Evolutionary conservation across 2,797 vertebrate genomes (phyloP).

Genomic region (Siniperca obscura): DNA sequence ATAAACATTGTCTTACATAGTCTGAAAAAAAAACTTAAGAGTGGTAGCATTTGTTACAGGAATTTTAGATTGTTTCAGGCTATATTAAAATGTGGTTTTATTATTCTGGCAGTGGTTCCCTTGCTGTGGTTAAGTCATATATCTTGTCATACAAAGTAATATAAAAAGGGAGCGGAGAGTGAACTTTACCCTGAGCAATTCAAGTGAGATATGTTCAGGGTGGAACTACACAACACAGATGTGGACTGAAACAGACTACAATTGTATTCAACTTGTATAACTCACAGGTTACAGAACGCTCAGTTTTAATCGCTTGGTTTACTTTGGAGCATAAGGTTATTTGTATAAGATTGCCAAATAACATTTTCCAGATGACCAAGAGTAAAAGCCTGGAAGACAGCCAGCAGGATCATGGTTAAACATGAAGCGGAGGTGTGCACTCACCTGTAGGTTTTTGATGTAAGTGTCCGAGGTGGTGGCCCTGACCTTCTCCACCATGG

Average conservation of each 20-base stretch:
- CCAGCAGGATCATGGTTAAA: slow-evolving; percentile 10
- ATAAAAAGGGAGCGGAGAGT: slow-evolving; percentile 47
- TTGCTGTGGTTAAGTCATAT: slow-evolving; percentile 17
- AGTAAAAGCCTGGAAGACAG: not conserved
- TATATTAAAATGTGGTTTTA: slow-evolving; percentile 13
- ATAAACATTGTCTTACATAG: not conserved
- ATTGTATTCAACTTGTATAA: slow-evolving; percentile 13
- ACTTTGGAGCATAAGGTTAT: slow-evolving; percentile 42
- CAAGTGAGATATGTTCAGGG: slow-evolving; percentile 15
- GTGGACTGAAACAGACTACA: slow-evolving; percentile 29
- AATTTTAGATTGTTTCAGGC: not conserved
- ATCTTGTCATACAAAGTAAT: slow-evolving; percentile 23
- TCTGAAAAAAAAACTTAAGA: not conserved
- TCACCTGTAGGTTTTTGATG: slow-evolving; percentile 82
- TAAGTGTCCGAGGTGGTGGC: slow-evolving; percentile 74
- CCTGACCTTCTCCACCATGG: slow-evolving; percentile 90
- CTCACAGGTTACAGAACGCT: slow-evolving; percentile 24
- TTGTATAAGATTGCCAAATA: slow-evolving; percentile 30
- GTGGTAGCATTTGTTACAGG: not conserved
- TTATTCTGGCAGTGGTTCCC: slow-evolving; percentile 12
- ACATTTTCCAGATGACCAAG: not conserved
- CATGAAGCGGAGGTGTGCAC: not conserved
- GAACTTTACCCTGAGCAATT: slow-evolving; percentile 56
- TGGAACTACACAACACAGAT: slow-evolving; percentile 41
- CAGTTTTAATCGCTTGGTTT: slow-evolving; percentile 35